Percentiles rank a stretch among this genome's conserved stretches.
These are phyloP conservation scores for Lissonota sp. DNA, from an alignment of 2,888 invertebrate species.

Conservation along the genomic window DNA sequence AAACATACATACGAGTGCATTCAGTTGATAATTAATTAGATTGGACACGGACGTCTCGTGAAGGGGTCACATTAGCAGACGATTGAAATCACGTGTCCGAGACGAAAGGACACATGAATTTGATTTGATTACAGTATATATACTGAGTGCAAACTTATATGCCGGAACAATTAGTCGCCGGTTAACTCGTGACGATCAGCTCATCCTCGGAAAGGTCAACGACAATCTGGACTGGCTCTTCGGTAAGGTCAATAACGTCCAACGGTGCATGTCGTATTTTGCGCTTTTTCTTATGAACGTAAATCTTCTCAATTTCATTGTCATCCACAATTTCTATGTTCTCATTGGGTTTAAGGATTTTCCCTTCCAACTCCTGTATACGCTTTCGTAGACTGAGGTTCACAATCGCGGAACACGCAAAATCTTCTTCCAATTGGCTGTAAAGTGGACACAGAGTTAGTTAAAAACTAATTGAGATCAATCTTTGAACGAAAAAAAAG, in stretches of 20 bases:
- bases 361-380: conserved; percentile 48
- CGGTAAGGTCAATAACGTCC: conserved; percentile 57
- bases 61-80: not conserved
- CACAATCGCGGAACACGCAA: conserved; percentile 44
- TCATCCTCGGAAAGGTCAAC: conserved; percentile 58
- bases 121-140: not conserved
- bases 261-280: conserved; percentile 24
- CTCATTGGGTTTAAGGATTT: conserved; percentile 3
- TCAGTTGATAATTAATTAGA: too few relatives aligned
- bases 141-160: not conserved
- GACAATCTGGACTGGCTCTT: conserved; percentile 29
- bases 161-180: conserved; percentile 2
- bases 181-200: conserved; percentile 33
- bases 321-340: conserved; percentile 10
- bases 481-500: not conserved
- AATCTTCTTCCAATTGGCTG: conserved; percentile 52
- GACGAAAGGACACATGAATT: not conserved
- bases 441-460: not conserved
- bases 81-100: not conserved
- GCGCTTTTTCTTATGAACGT: conserved; percentile 46
- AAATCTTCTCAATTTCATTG: conserved; percentile 9
- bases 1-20: too few relatives aligned
- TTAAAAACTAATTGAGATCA: not conserved
- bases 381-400: conserved; percentile 39
- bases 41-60: too few relatives aligned